Conservation (phyloP, 2,888 invertebrate genomes). For the Osmoderma eremita region DNA sequence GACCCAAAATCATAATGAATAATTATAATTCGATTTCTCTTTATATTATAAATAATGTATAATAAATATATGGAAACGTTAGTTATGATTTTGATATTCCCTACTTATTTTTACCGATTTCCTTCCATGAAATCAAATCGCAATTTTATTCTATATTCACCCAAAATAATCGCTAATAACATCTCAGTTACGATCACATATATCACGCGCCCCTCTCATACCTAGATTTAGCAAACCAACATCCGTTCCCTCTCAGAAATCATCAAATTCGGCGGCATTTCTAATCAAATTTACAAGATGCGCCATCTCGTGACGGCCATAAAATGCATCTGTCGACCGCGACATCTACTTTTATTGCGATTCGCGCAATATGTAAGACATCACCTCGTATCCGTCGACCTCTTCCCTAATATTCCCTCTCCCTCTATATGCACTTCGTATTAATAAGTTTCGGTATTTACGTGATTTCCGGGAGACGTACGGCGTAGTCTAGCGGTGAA, state of each 20-base stretch:
- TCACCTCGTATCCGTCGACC: conserved; percentile 18
- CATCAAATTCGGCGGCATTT: conserved; percentile 38
- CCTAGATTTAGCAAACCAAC: not conserved
- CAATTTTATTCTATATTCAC: conserved; percentile 1
- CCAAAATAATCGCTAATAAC: not conserved
- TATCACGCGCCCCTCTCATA: not conserved
- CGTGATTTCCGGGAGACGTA: conserved; percentile 27
- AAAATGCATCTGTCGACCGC: conserved; percentile 50
- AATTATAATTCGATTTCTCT: no score
- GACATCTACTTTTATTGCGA: conserved; percentile 50
- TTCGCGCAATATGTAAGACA: conserved; percentile 52
- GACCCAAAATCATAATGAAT: no score
- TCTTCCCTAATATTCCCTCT: conserved; percentile 39
- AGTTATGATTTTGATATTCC: no score
- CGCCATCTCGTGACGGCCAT: conserved; percentile 44
- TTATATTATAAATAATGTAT: no score
- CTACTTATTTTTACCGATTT: no score
- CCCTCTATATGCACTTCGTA: conserved; percentile 49
- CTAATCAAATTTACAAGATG: conserved; percentile 44
- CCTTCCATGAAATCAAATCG: no score
- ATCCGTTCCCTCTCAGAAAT: conserved; percentile 7
- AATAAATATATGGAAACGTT: not conserved
- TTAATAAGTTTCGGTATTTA: conserved; percentile 48
- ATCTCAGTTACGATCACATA: conserved; percentile 1
- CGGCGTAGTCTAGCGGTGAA: not conserved